These are phyloP conservation scores for Palloptera scutellata DNA, from an alignment of 2,888 invertebrate genomes.

Conservation along the genomic window DNA sequence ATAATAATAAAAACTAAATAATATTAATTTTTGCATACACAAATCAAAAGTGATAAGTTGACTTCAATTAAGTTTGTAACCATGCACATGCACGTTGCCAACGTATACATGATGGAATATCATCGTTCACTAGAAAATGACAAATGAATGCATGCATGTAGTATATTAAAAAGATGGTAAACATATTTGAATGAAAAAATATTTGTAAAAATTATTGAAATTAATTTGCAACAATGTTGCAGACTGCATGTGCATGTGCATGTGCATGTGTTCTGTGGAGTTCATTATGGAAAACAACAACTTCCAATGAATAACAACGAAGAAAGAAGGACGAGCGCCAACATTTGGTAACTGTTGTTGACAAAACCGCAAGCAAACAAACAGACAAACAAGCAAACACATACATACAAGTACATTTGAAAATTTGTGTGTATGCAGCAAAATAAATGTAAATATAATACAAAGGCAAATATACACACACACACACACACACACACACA, in stretches of 20 bases:
- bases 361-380: slow-evolving; percentile 10
- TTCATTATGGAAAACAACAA: not conserved
- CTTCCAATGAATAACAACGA: not conserved
- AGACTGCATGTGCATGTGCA: not conserved
- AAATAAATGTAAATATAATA: slow-evolving; percentile 17
- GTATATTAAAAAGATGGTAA: too few relatives aligned
- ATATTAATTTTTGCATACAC: too few relatives aligned
- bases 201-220: not conserved
- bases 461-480: slow-evolving; percentile 3
- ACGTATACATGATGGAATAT: too few relatives aligned
- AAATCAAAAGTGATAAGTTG: too few relatives aligned
- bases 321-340: not conserved
- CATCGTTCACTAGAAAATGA: too few relatives aligned
- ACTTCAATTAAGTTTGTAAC: too few relatives aligned
- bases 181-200: too few relatives aligned
- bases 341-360: not conserved
- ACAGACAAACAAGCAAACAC: slow-evolving; percentile 9
- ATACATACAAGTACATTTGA: not conserved
- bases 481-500: slow-evolving; percentile 17
- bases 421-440: slow-evolving; percentile 6
- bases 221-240: slow-evolving; percentile 2
- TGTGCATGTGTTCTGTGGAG: not conserved
- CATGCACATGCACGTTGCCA: too few relatives aligned
- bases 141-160: too few relatives aligned
- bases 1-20: too few relatives aligned